Evolutionary conservation across 2,113 vertebrate genomes (phyloP).

Genomic region (Eretmochelys imbricata): DNA sequence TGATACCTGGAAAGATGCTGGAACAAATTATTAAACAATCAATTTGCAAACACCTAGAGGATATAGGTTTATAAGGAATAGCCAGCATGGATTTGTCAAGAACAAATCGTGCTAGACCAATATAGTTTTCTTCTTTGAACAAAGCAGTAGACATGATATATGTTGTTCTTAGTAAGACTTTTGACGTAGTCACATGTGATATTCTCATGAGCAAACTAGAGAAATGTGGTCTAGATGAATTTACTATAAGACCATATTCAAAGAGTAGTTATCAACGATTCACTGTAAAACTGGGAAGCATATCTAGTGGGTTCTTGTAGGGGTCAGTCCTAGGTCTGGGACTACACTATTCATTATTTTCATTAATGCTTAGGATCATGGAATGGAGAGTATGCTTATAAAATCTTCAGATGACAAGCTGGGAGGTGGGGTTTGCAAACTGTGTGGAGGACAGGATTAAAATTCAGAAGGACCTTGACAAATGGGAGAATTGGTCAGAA

Average conservation of each 20-base stretch:
- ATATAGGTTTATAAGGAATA: background rate
- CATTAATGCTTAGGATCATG: background rate
- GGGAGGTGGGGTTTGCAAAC: no score
- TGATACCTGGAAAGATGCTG: background rate
- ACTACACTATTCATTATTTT: background rate
- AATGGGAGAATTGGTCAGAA: no score
- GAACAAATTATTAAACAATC: background rate
- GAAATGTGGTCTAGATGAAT: background rate
- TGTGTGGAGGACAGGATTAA: no score
- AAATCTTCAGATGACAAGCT: no score
- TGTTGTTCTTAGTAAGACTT: background rate
- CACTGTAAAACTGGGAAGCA: background rate
- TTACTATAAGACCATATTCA: background rate
- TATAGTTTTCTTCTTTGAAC: background rate
- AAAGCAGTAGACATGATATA: background rate
- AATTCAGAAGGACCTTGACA: no score
- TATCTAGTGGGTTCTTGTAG: background rate
- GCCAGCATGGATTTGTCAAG: background rate
- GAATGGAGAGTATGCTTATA: background rate
- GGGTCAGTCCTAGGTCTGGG: background rate
- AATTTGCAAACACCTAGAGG: background rate
- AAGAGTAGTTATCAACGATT: background rate
- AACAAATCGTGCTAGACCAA: background rate
- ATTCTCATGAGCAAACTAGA: background rate
- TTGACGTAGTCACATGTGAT: background rate